A percentile compares a stretch with the other conserved stretches of the same genome.
Evolutionary conservation across 2,797 vertebrate genomes (phyloP).

Genomic region (Hozukius guyotensis): DNA sequence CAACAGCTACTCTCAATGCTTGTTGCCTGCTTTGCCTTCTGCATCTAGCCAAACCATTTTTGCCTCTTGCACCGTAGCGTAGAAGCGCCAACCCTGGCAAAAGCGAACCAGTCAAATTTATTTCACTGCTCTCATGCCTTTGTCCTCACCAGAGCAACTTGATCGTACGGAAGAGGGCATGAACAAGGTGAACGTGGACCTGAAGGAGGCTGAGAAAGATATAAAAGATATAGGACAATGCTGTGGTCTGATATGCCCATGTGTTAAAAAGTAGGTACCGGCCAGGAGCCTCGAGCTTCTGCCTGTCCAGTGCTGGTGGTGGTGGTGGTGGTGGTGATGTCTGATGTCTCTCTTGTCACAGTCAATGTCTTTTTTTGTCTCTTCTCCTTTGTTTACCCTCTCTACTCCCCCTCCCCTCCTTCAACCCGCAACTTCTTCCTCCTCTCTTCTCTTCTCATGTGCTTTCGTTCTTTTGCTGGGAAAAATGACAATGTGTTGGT

Average conservation of each 20-base stretch:
- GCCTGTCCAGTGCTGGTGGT: slow-evolving; percentile 90
- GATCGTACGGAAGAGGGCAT: slow-evolving; percentile 99
- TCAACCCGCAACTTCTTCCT: slow-evolving; percentile 43
- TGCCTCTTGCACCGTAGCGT: slow-evolving; percentile 61
- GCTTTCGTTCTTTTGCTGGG: slow-evolving; percentile 95
- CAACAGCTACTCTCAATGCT: slow-evolving; percentile 11
- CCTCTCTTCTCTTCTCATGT: slow-evolving; percentile 87
- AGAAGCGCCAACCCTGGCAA: slow-evolving; percentile 38
- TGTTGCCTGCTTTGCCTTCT: slow-evolving; percentile 60
- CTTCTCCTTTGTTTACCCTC: slow-evolving; percentile 77
- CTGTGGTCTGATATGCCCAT: slow-evolving; percentile 99
- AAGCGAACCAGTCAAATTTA: slow-evolving; percentile 77
- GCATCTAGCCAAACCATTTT: slow-evolving; percentile 29
- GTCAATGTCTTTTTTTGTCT: slow-evolving; percentile 97
- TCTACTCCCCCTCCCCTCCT: slow-evolving; percentile 41
- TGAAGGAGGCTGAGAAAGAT: slow-evolving; percentile 99
- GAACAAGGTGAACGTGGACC: slow-evolving; percentile 99
- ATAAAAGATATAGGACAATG: slow-evolving; percentile 99
- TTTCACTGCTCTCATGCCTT: slow-evolving; percentile 98
- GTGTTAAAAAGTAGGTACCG: slow-evolving; percentile 99
- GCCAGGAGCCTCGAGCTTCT: slow-evolving; percentile 86
- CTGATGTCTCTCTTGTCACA: slow-evolving; percentile 92
- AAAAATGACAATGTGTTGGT: slow-evolving; percentile 96
- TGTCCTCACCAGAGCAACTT: slow-evolving; percentile 99
- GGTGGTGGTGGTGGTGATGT: slow-evolving; percentile 72